phyloP scores from a whole-genome alignment of 2,888 invertebrate species.

The Mamestra brassicae region DNA sequence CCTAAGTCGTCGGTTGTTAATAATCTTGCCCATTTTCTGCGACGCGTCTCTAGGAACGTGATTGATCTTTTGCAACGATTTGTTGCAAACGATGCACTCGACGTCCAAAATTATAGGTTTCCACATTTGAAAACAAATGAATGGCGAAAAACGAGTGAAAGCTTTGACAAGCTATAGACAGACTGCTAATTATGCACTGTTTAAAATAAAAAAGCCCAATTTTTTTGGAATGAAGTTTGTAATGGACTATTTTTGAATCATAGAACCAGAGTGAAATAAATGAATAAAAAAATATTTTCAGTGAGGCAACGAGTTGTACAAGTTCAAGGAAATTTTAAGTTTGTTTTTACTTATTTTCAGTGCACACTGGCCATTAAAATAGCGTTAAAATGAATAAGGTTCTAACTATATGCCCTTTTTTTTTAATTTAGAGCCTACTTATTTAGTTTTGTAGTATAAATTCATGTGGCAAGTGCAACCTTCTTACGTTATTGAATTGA shows the following conservation, averaged over 20 bases:
- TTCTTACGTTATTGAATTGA: not conserved
- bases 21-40: constrained; percentile 84
- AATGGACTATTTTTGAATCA: constrained; percentile 60
- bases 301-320: constrained; percentile 60
- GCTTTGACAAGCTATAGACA: constrained; percentile 77
- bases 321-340: not conserved
- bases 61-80: constrained; percentile 88
- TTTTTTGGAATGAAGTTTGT: constrained; percentile 70
- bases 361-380: constrained; percentile 46
- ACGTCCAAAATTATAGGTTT: constrained; percentile 87
- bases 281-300: constrained; percentile 62
- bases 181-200: constrained; percentile 68
- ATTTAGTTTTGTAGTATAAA: not conserved
- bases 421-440: not conserved
- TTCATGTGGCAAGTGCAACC: no score
- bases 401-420: not conserved
- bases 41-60: constrained; percentile 77
- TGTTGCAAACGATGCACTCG: constrained; percentile 89
- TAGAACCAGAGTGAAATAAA: constrained; percentile 59
- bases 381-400: constrained; percentile 2
- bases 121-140: constrained; percentile 89
- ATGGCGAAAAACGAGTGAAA: constrained; percentile 64
- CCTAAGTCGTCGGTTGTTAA: constrained; percentile 80
- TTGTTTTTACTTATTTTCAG: constrained; percentile 6
- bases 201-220: constrained; percentile 68